Evolutionary conservation across 1,140 invertebrate species (phyloP), one percentile per base, ranked within the genome.

Genomic region (Drosophila sechellia): DNA sequence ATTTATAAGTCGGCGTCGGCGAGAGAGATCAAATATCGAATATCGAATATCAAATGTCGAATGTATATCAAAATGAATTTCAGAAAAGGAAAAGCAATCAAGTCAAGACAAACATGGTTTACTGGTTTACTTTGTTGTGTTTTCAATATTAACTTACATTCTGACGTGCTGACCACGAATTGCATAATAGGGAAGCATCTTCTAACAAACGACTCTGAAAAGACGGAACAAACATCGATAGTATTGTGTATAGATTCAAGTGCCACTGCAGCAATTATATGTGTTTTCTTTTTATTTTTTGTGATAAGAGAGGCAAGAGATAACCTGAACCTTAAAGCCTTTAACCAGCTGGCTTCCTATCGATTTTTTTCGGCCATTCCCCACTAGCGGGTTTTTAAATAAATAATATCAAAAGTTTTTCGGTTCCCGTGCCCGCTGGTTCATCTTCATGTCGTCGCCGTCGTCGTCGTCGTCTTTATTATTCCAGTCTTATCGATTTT

Each of bases 161-260:
- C 93, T 96, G 96, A 92, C 96, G 94, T 73, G 96, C 96, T 90
- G 96, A 96, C 96, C 96, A 97, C 40, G 96, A 96, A 94, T 96
- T 97, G 94, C 96, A 97, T 96, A 97, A 96, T 90, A 97, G 95
- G 78, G 96, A 96, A 65, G 96, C 96, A 94, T 97, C 96, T 93
- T 97, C 96, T 93, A 97, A 93, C 93, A 97, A 96, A 92, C 96
- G 96, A 93, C 95, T 96, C 96, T 97, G 96, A 90, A 91, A 91
- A 90, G 84, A 89, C 69, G 84, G 87, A 81, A 87, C 79, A 86
- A 86, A 81, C 79, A 87, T 69, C 75, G 83, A 89, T 83, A 79
- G 84, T 76, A 79, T 45, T 87, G 77, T 81, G 65, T 55, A 69
- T 52, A 46, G 70, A 55, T 50, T 59, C 40, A 10, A 27, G 27